Conservation (phyloP, 2,113 vertebrate species). For the Sceloporus tristichus region DNA sequence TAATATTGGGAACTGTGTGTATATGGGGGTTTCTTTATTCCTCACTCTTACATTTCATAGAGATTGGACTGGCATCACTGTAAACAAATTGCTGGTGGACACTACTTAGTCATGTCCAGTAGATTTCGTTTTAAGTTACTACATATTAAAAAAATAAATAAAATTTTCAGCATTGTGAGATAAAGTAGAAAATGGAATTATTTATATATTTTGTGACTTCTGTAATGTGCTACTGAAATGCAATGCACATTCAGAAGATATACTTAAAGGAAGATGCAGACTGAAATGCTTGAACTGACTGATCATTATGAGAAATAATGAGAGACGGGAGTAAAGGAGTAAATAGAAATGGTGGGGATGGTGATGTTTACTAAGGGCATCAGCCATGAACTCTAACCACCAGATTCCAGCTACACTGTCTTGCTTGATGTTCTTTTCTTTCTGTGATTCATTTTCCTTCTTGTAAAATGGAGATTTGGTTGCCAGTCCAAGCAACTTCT, state of each 20-base stretch:
- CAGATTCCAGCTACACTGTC: neutral
- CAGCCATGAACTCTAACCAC: neutral
- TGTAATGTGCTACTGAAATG: neutral
- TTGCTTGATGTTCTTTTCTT: neutral
- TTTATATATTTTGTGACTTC: neutral
- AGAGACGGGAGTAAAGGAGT: neutral
- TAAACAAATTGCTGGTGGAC: neutral
- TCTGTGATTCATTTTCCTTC: neutral
- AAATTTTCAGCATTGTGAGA: neutral
- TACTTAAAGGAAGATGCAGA: neutral
- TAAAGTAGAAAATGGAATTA: neutral
- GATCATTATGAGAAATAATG: neutral
- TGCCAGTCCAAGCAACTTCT: neutral
- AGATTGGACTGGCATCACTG: neutral
- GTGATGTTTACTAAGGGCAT: neutral
- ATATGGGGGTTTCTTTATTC: neutral
- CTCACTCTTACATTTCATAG: neutral
- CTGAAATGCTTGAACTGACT: neutral
- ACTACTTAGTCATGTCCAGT: neutral
- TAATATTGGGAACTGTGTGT: neutral
- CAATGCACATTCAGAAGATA: neutral
- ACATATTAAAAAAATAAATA: neutral
- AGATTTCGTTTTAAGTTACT: neutral
- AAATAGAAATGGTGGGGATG: neutral
- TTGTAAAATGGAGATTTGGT: slow-evolving; percentile 1